Evolutionary conservation across 2,888 invertebrate species (phyloP).

Genomic region (Dynastes tityus): DNA sequence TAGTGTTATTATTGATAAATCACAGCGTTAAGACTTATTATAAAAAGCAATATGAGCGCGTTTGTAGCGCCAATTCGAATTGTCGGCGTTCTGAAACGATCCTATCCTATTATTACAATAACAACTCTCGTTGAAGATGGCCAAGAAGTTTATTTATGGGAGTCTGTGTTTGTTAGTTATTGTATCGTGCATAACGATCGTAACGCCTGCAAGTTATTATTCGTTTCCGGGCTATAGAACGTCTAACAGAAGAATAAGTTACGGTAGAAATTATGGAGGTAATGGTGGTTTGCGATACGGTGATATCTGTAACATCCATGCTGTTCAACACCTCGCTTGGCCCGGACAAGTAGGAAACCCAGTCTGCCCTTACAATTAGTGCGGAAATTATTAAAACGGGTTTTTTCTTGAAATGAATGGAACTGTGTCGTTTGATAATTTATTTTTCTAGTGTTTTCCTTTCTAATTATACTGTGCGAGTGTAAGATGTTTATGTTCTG

Average conservation of each 20-base stretch:
- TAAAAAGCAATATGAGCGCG: constrained; percentile 34
- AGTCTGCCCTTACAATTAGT: constrained; percentile 57
- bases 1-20: constrained; percentile 28
- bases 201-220: constrained; percentile 37
- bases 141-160: constrained; percentile 29
- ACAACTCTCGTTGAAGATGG: constrained; percentile 23
- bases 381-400: constrained; percentile 25
- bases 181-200: constrained; percentile 9
- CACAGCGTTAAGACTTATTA: constrained; percentile 17
- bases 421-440: constrained; percentile 16
- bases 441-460: neutral
- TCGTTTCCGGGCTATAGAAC: constrained; percentile 32
- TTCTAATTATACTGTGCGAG: neutral
- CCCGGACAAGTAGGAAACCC: constrained; percentile 68
- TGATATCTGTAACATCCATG: constrained; percentile 80
- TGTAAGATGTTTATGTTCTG: neutral
- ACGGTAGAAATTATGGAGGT: constrained; percentile 63
- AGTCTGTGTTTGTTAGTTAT: constrained; percentile 32
- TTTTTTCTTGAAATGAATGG: constrained; percentile 5
- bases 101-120: constrained; percentile 35
- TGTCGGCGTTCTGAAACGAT: constrained; percentile 26
- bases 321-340: constrained; percentile 75
- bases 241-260: constrained; percentile 44
- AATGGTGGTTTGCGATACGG: constrained; percentile 75
- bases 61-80: constrained; percentile 39